Evolutionary conservation across 2,113 vertebrate genomes (phyloP), one percentile per base, ranked within the genome.

Genomic region (Micromys minutus): DNA sequence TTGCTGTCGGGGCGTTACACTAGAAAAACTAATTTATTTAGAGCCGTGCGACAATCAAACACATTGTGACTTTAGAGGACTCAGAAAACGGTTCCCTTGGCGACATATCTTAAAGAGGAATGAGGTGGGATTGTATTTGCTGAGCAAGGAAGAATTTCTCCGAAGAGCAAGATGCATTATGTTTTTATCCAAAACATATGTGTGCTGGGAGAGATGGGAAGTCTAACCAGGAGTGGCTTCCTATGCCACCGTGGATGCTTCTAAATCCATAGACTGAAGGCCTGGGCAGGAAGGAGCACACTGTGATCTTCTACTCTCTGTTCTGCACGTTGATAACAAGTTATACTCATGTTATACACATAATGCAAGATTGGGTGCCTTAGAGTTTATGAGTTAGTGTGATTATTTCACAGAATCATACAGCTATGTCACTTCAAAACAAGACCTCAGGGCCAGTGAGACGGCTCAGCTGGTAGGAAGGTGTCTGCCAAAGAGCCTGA

Each of bases 161-260:
- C 16, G 42, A 19, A 45, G 22, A 76, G n/a, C 65, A 69, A 45
- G 10, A 50, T 1, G 16, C 5, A 10, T 12, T 42, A 36, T 39
- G 76, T 47, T 83, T 75, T 74, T 52, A 81, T 24, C 10, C 24
- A 19, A 34, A 94, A 22, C 36, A 21, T 36, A 5, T 29, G 22
- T 16, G 19, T 36, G 61, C 59, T 22, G 6, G 45, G 45, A 31
- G 16, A 39, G 55, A 7, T 12, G 29, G 47, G 34, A 45, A 6
- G 9, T 59, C 6, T 42, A 34, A 36, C 24, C 61, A 52, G 2
- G 5, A 3, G 0, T 61, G 0, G 26, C 65, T 42, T 69, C 19
- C 45, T 3, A 3, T 3, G 24, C 3, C 21, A 26, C 3, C 2
- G 2, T 0, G 3, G 16, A 22, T 4, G 12, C 26, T 57, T 50